Percentiles rank a stretch among this genome's conserved stretches.
These are phyloP conservation scores for Oscheius sp. DNA, from an alignment of 2,888 invertebrate genomes.

Conservation along the genomic window DNA sequence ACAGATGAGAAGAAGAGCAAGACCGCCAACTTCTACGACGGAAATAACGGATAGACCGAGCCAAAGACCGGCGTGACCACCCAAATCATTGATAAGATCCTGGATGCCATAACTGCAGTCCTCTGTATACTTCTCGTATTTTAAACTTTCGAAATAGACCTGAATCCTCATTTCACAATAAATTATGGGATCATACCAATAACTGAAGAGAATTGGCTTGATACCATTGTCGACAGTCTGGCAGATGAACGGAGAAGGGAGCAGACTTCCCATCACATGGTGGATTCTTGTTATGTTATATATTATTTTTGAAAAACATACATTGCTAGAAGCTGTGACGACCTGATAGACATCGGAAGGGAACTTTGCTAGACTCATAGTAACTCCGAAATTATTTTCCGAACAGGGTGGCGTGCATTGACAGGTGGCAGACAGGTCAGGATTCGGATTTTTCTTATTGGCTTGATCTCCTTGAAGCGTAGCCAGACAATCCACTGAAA, in stretches of 20 bases:
- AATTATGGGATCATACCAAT: not conserved
- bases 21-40: conserved; percentile 67
- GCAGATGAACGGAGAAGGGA: conserved; percentile 18
- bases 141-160: conserved; percentile 70
- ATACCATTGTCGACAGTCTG: conserved; percentile 45
- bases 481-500: conserved; percentile 51
- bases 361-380: conserved; percentile 46
- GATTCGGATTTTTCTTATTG: conserved; percentile 40
- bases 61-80: conserved; percentile 72
- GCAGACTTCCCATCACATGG: not conserved
- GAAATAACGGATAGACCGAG: conserved; percentile 71
- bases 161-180: conserved; percentile 31
- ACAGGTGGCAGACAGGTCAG: conserved; percentile 41
- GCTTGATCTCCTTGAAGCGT: conserved; percentile 48
- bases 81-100: conserved; percentile 71
- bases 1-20: conserved; percentile 39
- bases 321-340: conserved; percentile 34
- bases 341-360: conserved; percentile 48
- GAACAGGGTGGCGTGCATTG: conserved; percentile 47
- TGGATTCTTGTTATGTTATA: not conserved
- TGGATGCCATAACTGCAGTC: conserved; percentile 54
- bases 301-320: too few relatives aligned
- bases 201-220: conserved; percentile 68
- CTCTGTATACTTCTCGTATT: conserved; percentile 61
- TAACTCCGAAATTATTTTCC: conserved; percentile 44